Conservation (phyloP, 2,888 invertebrate genomes). For the Alviniconcha strummeri region DNA sequence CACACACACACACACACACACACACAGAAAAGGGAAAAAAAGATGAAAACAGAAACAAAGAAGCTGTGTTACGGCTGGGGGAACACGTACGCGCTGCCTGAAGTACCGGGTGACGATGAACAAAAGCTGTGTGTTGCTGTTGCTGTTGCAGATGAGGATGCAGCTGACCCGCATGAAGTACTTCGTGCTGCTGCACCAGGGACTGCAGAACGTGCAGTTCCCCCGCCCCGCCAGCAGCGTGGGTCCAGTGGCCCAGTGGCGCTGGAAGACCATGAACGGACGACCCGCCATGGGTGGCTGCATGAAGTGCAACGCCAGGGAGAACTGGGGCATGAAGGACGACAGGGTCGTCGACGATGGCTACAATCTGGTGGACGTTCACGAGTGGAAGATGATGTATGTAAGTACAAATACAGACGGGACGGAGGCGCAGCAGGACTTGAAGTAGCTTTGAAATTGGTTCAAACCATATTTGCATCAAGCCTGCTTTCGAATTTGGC, state of each 20-base stretch:
- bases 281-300: background rate
- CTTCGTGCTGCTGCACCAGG: background rate
- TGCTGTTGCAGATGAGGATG: background rate
- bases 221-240: background rate
- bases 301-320: background rate
- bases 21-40: background rate
- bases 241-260: background rate
- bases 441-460: too few relatives aligned
- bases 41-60: too few relatives aligned
- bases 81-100: too few relatives aligned
- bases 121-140: too few relatives aligned
- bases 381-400: too few relatives aligned
- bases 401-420: too few relatives aligned
- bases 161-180: background rate
- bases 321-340: background rate
- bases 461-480: too few relatives aligned
- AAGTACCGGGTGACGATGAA: too few relatives aligned
- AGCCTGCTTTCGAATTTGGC: too few relatives aligned
- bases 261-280: conserved; percentile 5
- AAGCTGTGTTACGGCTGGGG: too few relatives aligned
- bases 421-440: too few relatives aligned
- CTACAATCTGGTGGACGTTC: background rate
- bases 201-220: background rate
- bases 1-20: background rate
- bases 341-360: background rate